Base-by-base conservation (phyloP, 2,888 invertebrate genomes). In the Plebejus melissa region DNA sequence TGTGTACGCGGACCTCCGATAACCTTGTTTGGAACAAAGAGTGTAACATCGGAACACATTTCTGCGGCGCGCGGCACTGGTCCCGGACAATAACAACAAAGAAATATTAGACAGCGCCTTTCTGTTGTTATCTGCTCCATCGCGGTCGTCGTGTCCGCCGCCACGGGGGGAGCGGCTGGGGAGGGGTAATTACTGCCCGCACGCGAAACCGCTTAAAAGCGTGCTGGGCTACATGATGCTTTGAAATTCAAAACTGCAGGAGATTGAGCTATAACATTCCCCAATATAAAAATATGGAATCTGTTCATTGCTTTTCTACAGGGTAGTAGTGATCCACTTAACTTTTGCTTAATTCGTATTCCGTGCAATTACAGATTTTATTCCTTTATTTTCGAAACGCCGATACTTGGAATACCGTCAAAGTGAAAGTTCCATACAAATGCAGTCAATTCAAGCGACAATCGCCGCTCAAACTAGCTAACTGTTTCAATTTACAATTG, bases 111-210 rank as follows among this genome's bases (percentile, higher is more conserved):
- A 79, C 79, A 77, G 79, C 76, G 77, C 80, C 80, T 80, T 80
- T 81, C 79, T 80, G 79, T 79, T 79, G 79, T 81, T 82, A 82
- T 82, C 82, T 78, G 69, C 60, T 75, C 71, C 77, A 69, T 75
- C 77, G 32, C 76, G 77, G 54, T 16, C 78, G 77, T 78, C 78
- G 76, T 77, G 76, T 76, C 74, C 76, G 46, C 46, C 65, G 76
- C 13, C 50, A 13, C 9, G 75, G 60, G 50, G 38, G 50, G 76
- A 75, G 22, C 50, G 46, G 46, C 11, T 1, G 54, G 36, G 72
- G 57, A n/a, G 74, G 9, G 22, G n/a, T 71, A 36, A 57, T 57
- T 36, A 65, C 65, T 32, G 32, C 32, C 13, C 32, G 13, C 65
- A 32, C 65, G 65, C 65, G 32, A 65, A 65, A 65, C 60, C 28